These are phyloP conservation scores for Phrixothrix hirtus DNA, from an alignment of 2,888 invertebrate genomes.

Conservation along the genomic window DNA sequence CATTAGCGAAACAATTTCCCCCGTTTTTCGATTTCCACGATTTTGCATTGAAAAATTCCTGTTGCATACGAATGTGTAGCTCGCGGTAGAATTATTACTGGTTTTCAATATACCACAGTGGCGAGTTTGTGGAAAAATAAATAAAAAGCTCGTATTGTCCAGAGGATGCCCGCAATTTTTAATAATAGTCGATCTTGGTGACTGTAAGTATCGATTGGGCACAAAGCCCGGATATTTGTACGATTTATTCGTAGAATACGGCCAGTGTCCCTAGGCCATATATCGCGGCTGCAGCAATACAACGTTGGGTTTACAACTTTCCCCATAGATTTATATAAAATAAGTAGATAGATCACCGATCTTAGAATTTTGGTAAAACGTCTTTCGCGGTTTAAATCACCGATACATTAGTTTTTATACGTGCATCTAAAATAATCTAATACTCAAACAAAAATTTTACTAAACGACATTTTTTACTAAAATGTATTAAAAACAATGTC, in stretches of 20 bases:
- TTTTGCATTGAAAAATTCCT: slow-evolving; percentile 1
- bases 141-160: slow-evolving; percentile 44
- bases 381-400: too few relatives aligned
- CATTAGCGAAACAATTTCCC: background rate
- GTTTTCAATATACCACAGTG: slow-evolving; percentile 32
- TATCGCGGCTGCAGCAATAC: slow-evolving; percentile 47
- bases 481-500: too few relatives aligned
- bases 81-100: slow-evolving; percentile 30
- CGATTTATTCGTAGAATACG: slow-evolving; percentile 55
- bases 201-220: slow-evolving; percentile 47
- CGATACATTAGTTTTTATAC: too few relatives aligned
- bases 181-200: slow-evolving; percentile 49
- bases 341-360: slow-evolving; percentile 13
- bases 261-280: slow-evolving; percentile 52
- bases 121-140: slow-evolving; percentile 33
- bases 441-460: too few relatives aligned
- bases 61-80: slow-evolving; percentile 19
- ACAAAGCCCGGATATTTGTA: slow-evolving; percentile 47
- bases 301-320: slow-evolving; percentile 42
- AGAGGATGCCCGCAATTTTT: slow-evolving; percentile 49
- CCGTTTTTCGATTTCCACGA: slow-evolving; percentile 2
- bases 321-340: slow-evolving; percentile 27
- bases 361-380: too few relatives aligned
- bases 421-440: too few relatives aligned
- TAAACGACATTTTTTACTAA: too few relatives aligned